phyloP scores from a whole-genome alignment of 2,888 invertebrate species.

The Zygaena filipendulae region DNA sequence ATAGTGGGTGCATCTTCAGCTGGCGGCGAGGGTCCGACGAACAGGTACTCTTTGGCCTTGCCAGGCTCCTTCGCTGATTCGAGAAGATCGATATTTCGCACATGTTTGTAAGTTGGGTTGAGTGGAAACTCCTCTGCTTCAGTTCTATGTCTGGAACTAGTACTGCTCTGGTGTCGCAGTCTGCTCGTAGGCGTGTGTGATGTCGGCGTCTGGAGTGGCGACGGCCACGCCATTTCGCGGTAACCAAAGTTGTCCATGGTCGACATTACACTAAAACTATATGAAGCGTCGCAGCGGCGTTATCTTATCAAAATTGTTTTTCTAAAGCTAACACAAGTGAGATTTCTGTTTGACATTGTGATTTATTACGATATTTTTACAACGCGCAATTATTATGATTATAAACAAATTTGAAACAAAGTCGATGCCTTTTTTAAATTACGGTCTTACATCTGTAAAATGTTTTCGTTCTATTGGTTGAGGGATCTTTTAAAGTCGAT shows the following conservation, averaged over 20 bases:
- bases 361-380: conserved; percentile 54
- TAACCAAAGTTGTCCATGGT: conserved; percentile 74
- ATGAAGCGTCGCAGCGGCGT: too few relatives aligned
- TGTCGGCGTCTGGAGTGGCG: conserved; percentile 40
- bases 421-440: too few relatives aligned
- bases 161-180: conserved; percentile 43
- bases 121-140: conserved; percentile 69
- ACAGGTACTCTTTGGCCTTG: conserved; percentile 78
- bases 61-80: conserved; percentile 69
- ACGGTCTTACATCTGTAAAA: too few relatives aligned
- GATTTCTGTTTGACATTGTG: conserved; percentile 39
- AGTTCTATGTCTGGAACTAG: conserved; percentile 46
- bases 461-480: too few relatives aligned
- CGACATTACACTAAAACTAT: too few relatives aligned
- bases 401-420: too few relatives aligned
- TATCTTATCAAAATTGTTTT: conserved; percentile 55
- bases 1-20: conserved; percentile 83
- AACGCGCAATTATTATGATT: conserved; percentile 29
- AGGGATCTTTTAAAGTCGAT: too few relatives aligned
- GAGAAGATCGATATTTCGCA: conserved; percentile 58
- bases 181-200: conserved; percentile 31
- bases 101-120: conserved; percentile 48
- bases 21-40: conserved; percentile 82
- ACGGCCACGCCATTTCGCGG: conserved; percentile 66
- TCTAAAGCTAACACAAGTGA: conserved; percentile 31